Percentiles rank a stretch among this genome's conserved stretches.
Evolutionary conservation across 2,888 invertebrate species (phyloP).

Genomic region (Eudemis profundana): DNA sequence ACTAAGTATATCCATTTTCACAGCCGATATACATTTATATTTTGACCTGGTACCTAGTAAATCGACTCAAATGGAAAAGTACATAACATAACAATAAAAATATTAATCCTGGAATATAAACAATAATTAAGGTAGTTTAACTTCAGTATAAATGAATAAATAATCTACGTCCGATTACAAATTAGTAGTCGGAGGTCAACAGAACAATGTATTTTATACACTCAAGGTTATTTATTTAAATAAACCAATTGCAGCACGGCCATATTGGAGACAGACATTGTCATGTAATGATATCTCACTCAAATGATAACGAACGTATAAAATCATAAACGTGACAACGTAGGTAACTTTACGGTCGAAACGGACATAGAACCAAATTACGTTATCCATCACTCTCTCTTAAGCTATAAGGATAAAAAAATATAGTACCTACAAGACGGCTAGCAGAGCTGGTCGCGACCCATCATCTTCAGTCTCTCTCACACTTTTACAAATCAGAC

Average conservation of each 20-base stretch:
- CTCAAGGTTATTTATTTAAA: constrained; percentile 17
- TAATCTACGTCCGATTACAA: constrained; percentile 20
- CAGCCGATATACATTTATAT: constrained; percentile 25
- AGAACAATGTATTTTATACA: constrained; percentile 27
- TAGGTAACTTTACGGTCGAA: constrained; percentile 26
- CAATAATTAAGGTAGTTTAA: constrained; percentile 24
- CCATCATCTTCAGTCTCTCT: too few species aligned
- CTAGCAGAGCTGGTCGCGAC: too few species aligned
- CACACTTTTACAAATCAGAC: too few species aligned
- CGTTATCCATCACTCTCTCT: constrained; percentile 1
- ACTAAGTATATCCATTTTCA: constrained; percentile 22
- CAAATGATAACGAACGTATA: constrained; percentile 9
- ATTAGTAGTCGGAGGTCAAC: constrained; percentile 24
- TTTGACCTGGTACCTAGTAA: constrained; percentile 8
- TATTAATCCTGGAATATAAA: constrained; percentile 32
- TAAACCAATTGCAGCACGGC: too few species aligned
- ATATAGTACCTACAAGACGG: too few species aligned
- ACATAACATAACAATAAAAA: constrained; percentile 22
- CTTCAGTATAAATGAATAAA: constrained; percentile 33
- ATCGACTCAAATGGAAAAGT: constrained; percentile 29
- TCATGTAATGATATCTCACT: constrained; percentile 16
- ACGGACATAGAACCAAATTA: constrained; percentile 1
- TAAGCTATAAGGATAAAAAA: neutral
- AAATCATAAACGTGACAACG: constrained; percentile 12
- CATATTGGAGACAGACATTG: constrained; percentile 4